Conservation (phyloP, 1,140 invertebrate species). For the Procambarus clarkii region DNA sequence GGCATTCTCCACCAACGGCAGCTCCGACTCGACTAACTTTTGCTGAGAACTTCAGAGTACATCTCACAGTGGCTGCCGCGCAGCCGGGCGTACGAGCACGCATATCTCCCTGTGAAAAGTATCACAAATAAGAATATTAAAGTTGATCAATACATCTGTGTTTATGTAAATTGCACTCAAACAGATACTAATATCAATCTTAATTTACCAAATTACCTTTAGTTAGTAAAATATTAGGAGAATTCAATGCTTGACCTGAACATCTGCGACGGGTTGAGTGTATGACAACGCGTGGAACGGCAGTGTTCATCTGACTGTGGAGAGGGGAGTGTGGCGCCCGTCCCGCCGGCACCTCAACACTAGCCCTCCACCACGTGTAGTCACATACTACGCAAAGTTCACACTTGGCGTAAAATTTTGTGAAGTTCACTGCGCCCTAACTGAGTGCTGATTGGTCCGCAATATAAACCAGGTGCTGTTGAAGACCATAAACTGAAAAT, state of each 20-base stretch:
- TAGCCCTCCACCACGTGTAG: conserved; percentile 25
- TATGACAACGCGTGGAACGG: not conserved
- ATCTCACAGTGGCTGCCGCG: not conserved
- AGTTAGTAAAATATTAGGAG: not conserved
- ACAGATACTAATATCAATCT: too few relatives aligned
- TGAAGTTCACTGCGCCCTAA: not conserved
- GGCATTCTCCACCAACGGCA: not conserved
- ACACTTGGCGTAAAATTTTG: not conserved
- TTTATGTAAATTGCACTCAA: too few relatives aligned
- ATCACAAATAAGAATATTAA: not conserved
- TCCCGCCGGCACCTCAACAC: not conserved
- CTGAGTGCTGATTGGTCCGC: not conserved
- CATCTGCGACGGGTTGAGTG: not conserved
- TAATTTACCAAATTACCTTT: not conserved
- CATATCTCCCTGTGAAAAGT: not conserved
- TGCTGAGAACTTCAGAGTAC: not conserved
- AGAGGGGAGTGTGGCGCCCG: not conserved
- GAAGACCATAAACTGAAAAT: not conserved
- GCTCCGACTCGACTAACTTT: not conserved
- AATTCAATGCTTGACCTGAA: conserved; percentile 15
- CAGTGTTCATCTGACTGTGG: conserved; percentile 17
- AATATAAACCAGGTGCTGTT: not conserved
- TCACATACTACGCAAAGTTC: not conserved
- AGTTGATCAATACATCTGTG: not conserved
- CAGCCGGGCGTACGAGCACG: conserved; percentile 14